Base-by-base conservation (phyloP, 2,113 vertebrate species). In the Seriola dumerili region DNA sequence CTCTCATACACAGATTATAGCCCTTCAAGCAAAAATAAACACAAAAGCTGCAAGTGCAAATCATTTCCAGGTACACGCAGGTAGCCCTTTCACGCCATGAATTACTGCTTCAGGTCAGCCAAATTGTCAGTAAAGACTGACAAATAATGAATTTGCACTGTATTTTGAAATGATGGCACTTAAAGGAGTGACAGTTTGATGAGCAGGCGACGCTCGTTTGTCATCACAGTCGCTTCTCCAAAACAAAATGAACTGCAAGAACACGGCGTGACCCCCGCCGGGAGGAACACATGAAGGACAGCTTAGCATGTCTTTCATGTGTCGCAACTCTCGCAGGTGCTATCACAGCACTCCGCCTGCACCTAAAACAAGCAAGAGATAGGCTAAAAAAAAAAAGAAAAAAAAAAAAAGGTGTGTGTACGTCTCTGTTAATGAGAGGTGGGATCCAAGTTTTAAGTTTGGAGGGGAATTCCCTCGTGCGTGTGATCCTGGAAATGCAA, bases 251-350 rank as follows among this genome's bases (percentile, higher is more conserved):
- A 88, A 80, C 78, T 79, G 71, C 82, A 62, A 62, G 42, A 83
- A 66, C 78, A 44, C 78, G 19, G 74, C 71, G 13, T 84, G 84
- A 82, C 85, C 90, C 92, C 90, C 93, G 77, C 25, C 46, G 91
- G 90, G 92, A 95, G 74, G 85, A 58, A 80, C 91, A 94, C 72
- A 72, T 85, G 83, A 86, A 94, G 92, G 92, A 86, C 91, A 88
- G 85, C 86, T 91, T 90, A 90, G 80, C 89, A 88, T 91, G 85
- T 73, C 87, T 93, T 94, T 90, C 88, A 94, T 90, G 88, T 61
- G 36, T 64, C 44, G 67, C 38, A 85, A 80, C 82, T 84, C 89
- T 91, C 74, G 2, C 72, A 83, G 83, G 83, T 76, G 77, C 71
- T 55, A 83, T 91, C 89, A 89, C 87, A 83, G 78, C 10, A 54